Evolutionary conservation across 2,797 vertebrate species (phyloP).

Genomic region (Lagocephalus sceleratus): DNA sequence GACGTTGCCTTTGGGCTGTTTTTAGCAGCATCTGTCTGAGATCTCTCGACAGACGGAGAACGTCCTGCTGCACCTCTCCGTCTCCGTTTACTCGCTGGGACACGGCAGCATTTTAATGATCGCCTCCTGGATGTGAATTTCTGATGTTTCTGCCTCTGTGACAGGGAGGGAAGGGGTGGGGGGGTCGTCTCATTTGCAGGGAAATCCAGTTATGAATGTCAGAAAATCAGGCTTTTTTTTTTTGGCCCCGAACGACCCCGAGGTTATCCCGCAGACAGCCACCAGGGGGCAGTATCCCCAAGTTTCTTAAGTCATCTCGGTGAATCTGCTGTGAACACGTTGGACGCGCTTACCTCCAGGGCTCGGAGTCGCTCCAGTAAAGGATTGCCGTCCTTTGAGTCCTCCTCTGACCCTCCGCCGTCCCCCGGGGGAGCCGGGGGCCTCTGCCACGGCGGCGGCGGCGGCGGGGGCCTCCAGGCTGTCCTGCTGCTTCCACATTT

Average conservation of each 20-base stretch:
- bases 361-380: constrained; percentile 81
- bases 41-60: too few species aligned
- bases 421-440: constrained; percentile 30
- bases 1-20: too few species aligned
- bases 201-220: not conserved
- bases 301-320: too few species aligned
- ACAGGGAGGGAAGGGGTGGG: too few species aligned
- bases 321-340: too few species aligned
- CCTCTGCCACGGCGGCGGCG: constrained; percentile 20
- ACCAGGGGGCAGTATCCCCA: too few species aligned
- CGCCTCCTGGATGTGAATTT: constrained; percentile 39
- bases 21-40: too few species aligned
- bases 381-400: constrained; percentile 76
- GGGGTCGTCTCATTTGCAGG: constrained; percentile 4
- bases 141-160: constrained; percentile 3
- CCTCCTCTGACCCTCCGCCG: constrained; percentile 68
- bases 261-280: too few species aligned
- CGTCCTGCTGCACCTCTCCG: constrained; percentile 7
- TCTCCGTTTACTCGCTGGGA: constrained; percentile 24
- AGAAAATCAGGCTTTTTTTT: too few species aligned
- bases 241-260: too few species aligned
- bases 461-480: constrained; percentile 67
- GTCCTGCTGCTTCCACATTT: constrained; percentile 82
- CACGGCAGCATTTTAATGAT: constrained; percentile 42
- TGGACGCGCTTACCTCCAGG: constrained; percentile 90